phyloP scores from a whole-genome alignment of 2,113 vertebrate species.

The Tympanuchus pallidicinctus region DNA sequence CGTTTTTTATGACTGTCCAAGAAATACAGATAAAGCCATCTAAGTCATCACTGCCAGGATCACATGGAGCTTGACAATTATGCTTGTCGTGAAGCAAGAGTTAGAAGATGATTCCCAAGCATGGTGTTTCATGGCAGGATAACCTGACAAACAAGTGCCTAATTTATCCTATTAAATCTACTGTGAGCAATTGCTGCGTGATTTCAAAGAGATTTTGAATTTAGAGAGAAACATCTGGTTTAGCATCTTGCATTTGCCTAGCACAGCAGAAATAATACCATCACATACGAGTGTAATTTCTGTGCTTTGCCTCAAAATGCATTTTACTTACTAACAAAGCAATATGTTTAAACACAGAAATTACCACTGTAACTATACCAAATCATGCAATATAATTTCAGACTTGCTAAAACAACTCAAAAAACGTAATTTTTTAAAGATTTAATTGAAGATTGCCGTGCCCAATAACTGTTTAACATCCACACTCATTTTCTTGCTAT shows the following conservation, averaged over 20 bases:
- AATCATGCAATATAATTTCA: background rate
- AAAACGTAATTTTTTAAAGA: background rate
- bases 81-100: background rate
- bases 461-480: background rate
- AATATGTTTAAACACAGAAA: background rate
- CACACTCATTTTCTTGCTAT: background rate
- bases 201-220: background rate
- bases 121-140: background rate
- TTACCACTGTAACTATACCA: background rate
- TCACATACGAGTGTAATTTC: background rate
- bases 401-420: background rate
- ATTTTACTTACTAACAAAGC: background rate
- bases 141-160: background rate
- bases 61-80: background rate
- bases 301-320: background rate
- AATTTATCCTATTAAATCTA: background rate
- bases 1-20: conserved; percentile 30
- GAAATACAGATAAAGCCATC: conserved; percentile 17
- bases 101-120: background rate
- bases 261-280: background rate
- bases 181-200: background rate
- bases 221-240: background rate
- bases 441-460: background rate
- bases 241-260: background rate
- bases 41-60: background rate